These are phyloP conservation scores for Lithophane leautieri DNA, from an alignment of 2,888 invertebrate genomes.

Conservation along the genomic window DNA sequence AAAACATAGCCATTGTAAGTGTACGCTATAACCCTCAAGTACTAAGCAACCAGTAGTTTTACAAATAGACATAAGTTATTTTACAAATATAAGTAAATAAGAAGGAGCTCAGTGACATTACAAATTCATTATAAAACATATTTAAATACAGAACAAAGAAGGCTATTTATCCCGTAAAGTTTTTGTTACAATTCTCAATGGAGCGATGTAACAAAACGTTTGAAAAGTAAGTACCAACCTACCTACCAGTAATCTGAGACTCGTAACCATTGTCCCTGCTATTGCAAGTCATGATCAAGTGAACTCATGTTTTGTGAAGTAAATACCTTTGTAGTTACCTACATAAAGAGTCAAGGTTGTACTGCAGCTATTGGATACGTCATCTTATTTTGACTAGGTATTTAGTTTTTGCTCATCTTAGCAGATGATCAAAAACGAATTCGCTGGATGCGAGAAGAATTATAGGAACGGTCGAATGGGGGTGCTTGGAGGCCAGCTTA, in stretches of 20 bases:
- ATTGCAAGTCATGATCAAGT: slow-evolving; percentile 29
- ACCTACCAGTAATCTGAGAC: slow-evolving; percentile 12
- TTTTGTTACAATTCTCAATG: slow-evolving; percentile 29
- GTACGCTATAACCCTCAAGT: not conserved
- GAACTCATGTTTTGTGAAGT: slow-evolving; percentile 6
- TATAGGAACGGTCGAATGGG: not conserved
- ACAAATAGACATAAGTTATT: not conserved
- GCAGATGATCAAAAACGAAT: not conserved
- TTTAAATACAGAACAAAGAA: not conserved
- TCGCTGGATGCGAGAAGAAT: not conserved
- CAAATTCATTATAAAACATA: not conserved
- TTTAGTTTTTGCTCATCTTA: not conserved
- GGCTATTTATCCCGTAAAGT: slow-evolving; percentile 18
- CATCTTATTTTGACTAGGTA: not conserved
- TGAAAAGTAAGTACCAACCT: slow-evolving; percentile 24
- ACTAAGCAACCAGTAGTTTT: not conserved
- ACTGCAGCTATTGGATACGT: no score
- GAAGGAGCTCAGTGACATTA: not conserved
- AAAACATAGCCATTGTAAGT: not conserved
- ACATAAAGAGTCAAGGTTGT: not conserved
- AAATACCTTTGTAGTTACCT: slow-evolving; percentile 4
- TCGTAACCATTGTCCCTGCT: slow-evolving; percentile 34
- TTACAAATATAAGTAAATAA: not conserved
- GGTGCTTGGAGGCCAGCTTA: rapidly evolving
- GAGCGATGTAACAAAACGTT: slow-evolving; percentile 44